Base-by-base conservation (phyloP, 1,140 invertebrate species). In the Drosophila jambulina region DNA sequence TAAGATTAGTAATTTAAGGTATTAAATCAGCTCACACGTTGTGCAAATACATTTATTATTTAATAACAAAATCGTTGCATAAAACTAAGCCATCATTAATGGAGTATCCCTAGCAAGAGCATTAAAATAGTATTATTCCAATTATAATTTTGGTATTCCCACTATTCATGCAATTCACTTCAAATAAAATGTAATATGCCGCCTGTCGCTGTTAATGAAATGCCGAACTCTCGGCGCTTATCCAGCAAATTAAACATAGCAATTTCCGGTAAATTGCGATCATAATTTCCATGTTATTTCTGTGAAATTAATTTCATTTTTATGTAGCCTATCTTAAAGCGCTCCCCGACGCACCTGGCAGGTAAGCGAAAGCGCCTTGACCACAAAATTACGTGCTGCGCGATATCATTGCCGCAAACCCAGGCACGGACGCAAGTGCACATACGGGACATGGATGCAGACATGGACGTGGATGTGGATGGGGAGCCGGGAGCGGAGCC, bases 361-460 rank as follows among this genome's bases (percentile, higher is more conserved):
- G 46, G 46, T 71, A 56, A 64, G 65, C 40, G 36, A 69, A 69
- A 46, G 61, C 60, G 32, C 70, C 70, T 82, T 86, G 76, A 86
- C 83, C 83, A 80, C 83, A 86, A 82, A 87, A 87, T 82, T 86
- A 87, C 83, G 83, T 86, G 83, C 63, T 54, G 63, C 48, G 71
- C 74, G 75, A 62, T 68, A 75, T 72, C 78, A 71, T 43, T 63
- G 80, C 67, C 64, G 15, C 45, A 70, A 19, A 42, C n/a, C 46
- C 32, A 17, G 32, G 53, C 32, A 54, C 53, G 32, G 32, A 38
- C 53, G 3, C 21, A 6, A 54, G 15, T 23, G 53, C 15, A 54
- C 19, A 34, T 42, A 58, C 36, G 38, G 38, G 38, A 64, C 34
- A 42, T 32, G 60, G 23, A 42, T 19, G 46, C 34, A n/a, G 32